Evolutionary conservation across 2,888 invertebrate genomes (phyloP).

Genomic region (Liodrosophila aerea): DNA sequence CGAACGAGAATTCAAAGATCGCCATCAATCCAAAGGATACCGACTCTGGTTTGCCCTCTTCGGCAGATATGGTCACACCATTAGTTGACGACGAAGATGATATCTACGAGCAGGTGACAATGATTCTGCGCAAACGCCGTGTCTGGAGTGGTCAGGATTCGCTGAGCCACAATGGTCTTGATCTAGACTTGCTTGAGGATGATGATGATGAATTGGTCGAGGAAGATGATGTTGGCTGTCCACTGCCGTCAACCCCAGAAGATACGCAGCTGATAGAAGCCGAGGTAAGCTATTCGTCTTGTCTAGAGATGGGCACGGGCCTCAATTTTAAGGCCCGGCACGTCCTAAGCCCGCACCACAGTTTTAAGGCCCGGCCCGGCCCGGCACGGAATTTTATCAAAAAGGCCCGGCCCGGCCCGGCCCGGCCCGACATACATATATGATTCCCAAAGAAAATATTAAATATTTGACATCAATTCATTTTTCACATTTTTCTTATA

Average conservation of each 20-base stretch:
- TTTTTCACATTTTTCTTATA: too few relatives aligned
- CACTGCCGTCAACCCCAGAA: slow-evolving; percentile 92
- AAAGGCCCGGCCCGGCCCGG: too few relatives aligned
- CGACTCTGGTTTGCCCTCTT: slow-evolving; percentile 40
- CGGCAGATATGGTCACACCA: slow-evolving; percentile 34
- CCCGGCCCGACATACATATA: too few relatives aligned
- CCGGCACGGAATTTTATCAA: too few relatives aligned
- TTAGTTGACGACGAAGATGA: slow-evolving; percentile 71
- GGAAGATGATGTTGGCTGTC: slow-evolving; percentile 92
- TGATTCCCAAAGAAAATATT: too few relatives aligned
- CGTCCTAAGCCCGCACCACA: too few relatives aligned
- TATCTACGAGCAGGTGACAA: slow-evolving; percentile 80
- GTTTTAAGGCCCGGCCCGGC: too few relatives aligned
- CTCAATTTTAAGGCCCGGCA: too few relatives aligned
- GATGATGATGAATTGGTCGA: slow-evolving; percentile 81
- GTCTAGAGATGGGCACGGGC: too few relatives aligned
- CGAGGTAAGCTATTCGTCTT: slow-evolving; percentile 86
- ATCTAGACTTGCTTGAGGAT: slow-evolving; percentile 80
- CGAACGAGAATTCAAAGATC: slow-evolving; percentile 10
- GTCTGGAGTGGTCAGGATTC: slow-evolving; percentile 81
- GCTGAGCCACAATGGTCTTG: slow-evolving; percentile 69
- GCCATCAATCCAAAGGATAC: slow-evolving; percentile 14
- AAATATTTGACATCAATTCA: too few relatives aligned
- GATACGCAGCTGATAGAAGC: slow-evolving; percentile 92
- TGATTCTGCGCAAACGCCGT: slow-evolving; percentile 81